A percentile compares a stretch with the other conserved stretches of the same genome.
Conservation (phyloP, 2,888 invertebrate genomes). For the Argyresthia goedartella region DNA sequence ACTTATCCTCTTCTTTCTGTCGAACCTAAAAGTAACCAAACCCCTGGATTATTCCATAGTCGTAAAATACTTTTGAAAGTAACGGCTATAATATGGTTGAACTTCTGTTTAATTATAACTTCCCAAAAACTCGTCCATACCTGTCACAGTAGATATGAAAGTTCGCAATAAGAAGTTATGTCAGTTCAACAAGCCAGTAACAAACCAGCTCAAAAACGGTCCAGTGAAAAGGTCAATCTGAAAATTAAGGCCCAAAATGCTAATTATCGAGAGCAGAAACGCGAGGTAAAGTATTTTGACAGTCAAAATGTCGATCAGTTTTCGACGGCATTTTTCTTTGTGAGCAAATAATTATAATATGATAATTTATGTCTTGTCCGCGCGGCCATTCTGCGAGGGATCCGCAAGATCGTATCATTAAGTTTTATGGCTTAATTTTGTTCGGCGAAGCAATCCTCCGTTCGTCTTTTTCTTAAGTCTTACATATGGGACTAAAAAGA, state of each 20-base stretch:
- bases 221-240: slow-evolving; percentile 64
- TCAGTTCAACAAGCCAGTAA: no score
- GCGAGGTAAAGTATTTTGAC: slow-evolving; percentile 37
- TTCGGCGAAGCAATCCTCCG: slow-evolving; percentile 21
- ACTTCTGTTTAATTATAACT: no score
- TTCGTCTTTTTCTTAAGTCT: slow-evolving; percentile 8
- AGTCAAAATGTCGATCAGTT: slow-evolving; percentile 35
- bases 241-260: slow-evolving; percentile 51
- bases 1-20: no score
- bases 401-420: slow-evolving; percentile 37
- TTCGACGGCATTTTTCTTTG: slow-evolving; percentile 22
- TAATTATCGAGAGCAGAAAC: slow-evolving; percentile 38
- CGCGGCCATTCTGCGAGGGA: slow-evolving; percentile 7
- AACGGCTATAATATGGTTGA: no score
- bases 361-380: slow-evolving; percentile 31
- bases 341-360: slow-evolving; percentile 29
- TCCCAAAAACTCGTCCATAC: no score
- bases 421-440: slow-evolving; percentile 52
- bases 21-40: no score
- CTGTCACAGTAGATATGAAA: no score
- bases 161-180: no score
- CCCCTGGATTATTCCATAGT: no score
- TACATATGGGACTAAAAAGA: not conserved
- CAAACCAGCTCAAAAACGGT: slow-evolving; percentile 4
- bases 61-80: no score